Percentiles rank a stretch among this genome's conserved stretches.
phyloP scores from a whole-genome alignment of 1,140 invertebrate genomes.

The Nephotettix cincticeps region DNA sequence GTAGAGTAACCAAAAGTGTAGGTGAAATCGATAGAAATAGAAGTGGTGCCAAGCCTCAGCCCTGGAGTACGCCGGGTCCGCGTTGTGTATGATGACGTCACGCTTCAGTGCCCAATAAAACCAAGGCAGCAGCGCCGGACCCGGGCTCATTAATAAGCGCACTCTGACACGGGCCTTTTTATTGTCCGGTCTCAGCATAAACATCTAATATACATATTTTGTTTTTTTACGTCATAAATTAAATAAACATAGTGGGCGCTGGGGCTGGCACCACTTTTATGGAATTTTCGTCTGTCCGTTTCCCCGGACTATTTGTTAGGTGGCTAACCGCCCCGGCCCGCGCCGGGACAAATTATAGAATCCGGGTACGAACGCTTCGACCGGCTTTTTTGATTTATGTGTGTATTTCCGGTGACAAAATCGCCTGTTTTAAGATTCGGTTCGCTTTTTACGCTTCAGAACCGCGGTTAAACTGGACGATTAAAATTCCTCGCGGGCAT shows the following conservation, averaged over 20 bases:
- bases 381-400: conserved; percentile 3
- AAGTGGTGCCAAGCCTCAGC: no score
- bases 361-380: neutral
- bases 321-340: neutral
- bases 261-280: conserved; percentile 19
- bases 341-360: conserved; percentile 2
- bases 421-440: neutral
- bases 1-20: no score
- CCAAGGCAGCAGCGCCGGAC: conserved; percentile 6
- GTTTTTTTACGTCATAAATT: conserved; percentile 23
- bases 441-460: neutral
- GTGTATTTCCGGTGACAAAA: conserved; percentile 6
- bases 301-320: conserved; percentile 6
- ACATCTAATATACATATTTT: conserved; percentile 24
- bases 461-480: neutral
- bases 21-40: no score
- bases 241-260: conserved; percentile 21
- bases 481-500: neutral
- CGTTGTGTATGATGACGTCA: conserved; percentile 13
- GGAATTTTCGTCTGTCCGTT: conserved; percentile 20
- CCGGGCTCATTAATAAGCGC: conserved; percentile 16
- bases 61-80: neutral
- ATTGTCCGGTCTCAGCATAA: conserved; percentile 13
- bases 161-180: conserved; percentile 9
- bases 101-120: conserved; percentile 5